Evolutionary conservation across 1,140 invertebrate species (phyloP).

Genomic region (Solen grandis): DNA sequence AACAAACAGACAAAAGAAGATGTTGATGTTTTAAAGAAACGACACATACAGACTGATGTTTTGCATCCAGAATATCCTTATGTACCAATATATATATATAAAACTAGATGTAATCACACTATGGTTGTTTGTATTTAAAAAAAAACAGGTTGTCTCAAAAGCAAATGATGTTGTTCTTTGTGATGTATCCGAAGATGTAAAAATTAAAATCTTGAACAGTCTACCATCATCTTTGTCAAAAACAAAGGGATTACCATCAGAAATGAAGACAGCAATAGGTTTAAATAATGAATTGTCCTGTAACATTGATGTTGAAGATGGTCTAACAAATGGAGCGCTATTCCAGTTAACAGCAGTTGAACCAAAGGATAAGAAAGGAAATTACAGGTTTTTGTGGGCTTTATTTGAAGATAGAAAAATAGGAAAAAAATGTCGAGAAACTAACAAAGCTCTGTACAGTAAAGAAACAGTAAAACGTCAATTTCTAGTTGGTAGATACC

Average conservation of each 20-base stretch:
- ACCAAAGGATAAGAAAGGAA: not conserved
- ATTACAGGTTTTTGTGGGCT: conserved; percentile 2
- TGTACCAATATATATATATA: not conserved
- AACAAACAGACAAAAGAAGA: conserved; percentile 23
- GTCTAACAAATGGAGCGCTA: conserved; percentile 1
- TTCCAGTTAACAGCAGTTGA: not conserved
- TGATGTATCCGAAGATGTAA: not conserved
- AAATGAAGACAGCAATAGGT: conserved; percentile 2
- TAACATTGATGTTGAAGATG: conserved; percentile 19
- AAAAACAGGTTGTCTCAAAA: no score
- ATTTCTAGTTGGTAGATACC: conserved; percentile 6
- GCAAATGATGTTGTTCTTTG: conserved; percentile 1
- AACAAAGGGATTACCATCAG: not conserved
- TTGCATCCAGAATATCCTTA: not conserved
- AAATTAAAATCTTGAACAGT: not conserved
- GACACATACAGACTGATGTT: not conserved
- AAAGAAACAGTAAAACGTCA: not conserved
- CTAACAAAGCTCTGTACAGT: not conserved
- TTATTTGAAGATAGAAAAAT: not conserved
- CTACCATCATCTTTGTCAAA: not conserved
- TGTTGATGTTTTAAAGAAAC: not conserved
- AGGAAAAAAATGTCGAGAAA: not conserved
- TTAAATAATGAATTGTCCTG: conserved; percentile 2
- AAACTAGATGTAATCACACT: conserved; percentile 3
- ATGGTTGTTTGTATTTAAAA: not conserved